Conservation (phyloP, 2,113 vertebrate genomes). For the Lagopus leucura region DNA sequence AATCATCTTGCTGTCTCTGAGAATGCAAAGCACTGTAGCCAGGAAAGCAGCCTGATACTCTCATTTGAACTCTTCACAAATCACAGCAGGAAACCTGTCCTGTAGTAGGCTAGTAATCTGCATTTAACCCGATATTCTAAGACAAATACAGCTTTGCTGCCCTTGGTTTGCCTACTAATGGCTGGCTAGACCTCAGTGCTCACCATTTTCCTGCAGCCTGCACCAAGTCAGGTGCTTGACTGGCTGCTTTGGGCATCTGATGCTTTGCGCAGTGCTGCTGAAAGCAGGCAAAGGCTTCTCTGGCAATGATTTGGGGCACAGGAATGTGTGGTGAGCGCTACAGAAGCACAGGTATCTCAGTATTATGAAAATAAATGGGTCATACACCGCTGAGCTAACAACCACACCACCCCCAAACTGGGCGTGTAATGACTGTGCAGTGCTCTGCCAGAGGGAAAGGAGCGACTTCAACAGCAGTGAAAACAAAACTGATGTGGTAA, state of each 20-base stretch:
- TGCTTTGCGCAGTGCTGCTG: background rate
- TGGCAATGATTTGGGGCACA: constrained; percentile 25
- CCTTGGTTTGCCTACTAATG: constrained; percentile 32
- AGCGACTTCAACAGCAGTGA: constrained; percentile 74
- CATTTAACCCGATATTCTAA: background rate
- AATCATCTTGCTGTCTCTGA: background rate
- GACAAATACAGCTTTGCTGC: constrained; percentile 48
- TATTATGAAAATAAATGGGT: constrained; percentile 80
- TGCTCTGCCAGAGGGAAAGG: constrained; percentile 69
- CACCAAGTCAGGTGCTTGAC: background rate
- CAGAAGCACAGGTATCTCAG: constrained; percentile 64
- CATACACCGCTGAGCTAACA: constrained; percentile 76
- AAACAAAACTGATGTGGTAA: constrained; percentile 85
- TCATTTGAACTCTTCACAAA: background rate
- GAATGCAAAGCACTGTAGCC: background rate
- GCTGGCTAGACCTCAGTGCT: background rate
- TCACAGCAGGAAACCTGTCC: background rate
- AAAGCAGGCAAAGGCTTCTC: constrained; percentile 10
- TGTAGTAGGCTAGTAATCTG: background rate
- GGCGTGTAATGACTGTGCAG: constrained; percentile 79
- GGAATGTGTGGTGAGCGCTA: constrained; percentile 22
- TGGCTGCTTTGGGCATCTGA: background rate
- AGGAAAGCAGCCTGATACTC: background rate
- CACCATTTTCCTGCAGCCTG: background rate
- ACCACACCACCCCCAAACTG: constrained; percentile 81